Percentiles rank a stretch among this genome's conserved stretches.
phyloP scores from a whole-genome alignment of 2,888 invertebrate species.

The Pteria penguin region DNA sequence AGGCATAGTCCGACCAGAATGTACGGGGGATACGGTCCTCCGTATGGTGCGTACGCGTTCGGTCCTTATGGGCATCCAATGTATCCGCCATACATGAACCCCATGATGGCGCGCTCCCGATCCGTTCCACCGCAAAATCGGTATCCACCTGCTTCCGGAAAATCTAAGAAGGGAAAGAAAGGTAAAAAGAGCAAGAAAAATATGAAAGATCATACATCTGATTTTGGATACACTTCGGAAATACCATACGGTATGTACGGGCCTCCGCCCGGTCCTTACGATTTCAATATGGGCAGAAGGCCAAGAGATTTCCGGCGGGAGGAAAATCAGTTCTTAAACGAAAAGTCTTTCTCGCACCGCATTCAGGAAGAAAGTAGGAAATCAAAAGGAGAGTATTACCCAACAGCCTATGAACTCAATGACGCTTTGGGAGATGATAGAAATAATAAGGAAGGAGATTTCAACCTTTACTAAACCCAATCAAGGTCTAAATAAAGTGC shows the following conservation, averaged over 20 bases:
- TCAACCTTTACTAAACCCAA: slow-evolving; percentile 57
- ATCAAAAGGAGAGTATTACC: slow-evolving; percentile 47
- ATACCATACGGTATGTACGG: slow-evolving; percentile 25
- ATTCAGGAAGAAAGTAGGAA: slow-evolving; percentile 61
- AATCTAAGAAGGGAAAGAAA: slow-evolving; percentile 55
- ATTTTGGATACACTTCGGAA: slow-evolving; percentile 49
- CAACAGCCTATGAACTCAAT: slow-evolving; percentile 68
- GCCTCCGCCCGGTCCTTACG: slow-evolving; percentile 6
- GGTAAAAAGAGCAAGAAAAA: slow-evolving; percentile 51
- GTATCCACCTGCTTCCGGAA: slow-evolving; percentile 19
- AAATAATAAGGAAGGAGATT: slow-evolving; percentile 45
- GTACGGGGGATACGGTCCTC: slow-evolving; percentile 57
- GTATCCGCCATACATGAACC: slow-evolving; percentile 14
- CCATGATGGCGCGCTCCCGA: slow-evolving; percentile 39
- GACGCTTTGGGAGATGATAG: slow-evolving; percentile 40
- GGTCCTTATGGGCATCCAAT: slow-evolving; percentile 22
- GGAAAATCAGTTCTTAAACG: slow-evolving; percentile 72
- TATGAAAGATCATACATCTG: slow-evolving; percentile 42
- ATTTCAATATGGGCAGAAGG: slow-evolving; percentile 3
- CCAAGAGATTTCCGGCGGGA: slow-evolving; percentile 67
- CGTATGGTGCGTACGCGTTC: slow-evolving; percentile 47
- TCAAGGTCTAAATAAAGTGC: too few species aligned
- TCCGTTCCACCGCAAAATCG: slow-evolving; percentile 59
- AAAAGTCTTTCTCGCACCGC: slow-evolving; percentile 65
- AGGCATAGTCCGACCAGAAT: slow-evolving; percentile 49